phyloP scores from a whole-genome alignment of 2,113 vertebrate species.

The Heterotilapia buettikoferi region DNA sequence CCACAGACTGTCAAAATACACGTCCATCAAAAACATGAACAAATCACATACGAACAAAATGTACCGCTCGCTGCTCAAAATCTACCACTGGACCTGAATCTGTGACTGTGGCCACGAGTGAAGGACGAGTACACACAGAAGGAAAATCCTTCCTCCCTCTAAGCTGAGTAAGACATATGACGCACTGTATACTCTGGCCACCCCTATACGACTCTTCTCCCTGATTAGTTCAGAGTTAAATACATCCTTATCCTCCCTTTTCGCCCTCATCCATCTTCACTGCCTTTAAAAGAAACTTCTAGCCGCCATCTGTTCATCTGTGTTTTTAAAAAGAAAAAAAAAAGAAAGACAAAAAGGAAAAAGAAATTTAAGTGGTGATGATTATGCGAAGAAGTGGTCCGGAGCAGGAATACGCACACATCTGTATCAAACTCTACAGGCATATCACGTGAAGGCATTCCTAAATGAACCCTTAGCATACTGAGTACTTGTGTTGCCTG shows the following conservation, averaged over 20 bases:
- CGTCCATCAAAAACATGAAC: constrained; percentile 6
- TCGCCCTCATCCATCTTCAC: constrained; percentile 10
- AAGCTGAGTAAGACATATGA: neutral
- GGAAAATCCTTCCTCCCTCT: neutral
- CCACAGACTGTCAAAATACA: neutral
- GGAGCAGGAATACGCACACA: constrained; percentile 9
- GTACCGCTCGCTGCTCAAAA: neutral
- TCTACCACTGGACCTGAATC: constrained; percentile 9
- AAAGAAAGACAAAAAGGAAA: neutral
- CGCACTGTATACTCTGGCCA: neutral
- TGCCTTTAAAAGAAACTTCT: constrained; percentile 13
- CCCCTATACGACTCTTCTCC: neutral
- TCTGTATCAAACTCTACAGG: constrained; percentile 4
- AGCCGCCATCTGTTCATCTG: neutral
- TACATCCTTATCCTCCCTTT: neutral
- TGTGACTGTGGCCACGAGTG: neutral
- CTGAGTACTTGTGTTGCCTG: constrained; percentile 31
- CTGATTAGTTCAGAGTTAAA: neutral
- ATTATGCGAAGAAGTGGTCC: neutral
- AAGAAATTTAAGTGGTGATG: neutral
- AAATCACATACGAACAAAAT: neutral
- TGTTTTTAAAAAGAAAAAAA: neutral
- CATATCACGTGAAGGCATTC: constrained; percentile 36
- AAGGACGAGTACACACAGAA: neutral
- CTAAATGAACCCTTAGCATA: constrained; percentile 37